Conservation (phyloP, 2,113 vertebrate genomes). For the Ploceus nigricollis region DNA sequence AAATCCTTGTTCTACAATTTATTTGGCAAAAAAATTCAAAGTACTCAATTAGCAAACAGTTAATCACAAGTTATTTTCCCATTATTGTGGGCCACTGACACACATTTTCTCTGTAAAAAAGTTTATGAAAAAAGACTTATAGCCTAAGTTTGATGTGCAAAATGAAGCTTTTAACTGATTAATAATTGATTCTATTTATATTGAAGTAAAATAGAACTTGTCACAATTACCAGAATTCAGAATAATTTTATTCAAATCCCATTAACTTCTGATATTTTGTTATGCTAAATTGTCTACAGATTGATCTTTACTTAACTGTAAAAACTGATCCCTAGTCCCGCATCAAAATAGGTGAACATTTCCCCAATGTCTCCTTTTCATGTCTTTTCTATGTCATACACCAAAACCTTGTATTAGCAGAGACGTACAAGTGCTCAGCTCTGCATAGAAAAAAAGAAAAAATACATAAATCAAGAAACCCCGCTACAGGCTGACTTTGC, state of each 20-base stretch:
- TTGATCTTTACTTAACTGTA: not conserved
- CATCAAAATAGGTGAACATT: not conserved
- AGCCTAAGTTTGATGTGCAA: not conserved
- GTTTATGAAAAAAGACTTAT: not conserved
- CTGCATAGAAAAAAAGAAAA: not conserved
- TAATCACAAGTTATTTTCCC: not conserved
- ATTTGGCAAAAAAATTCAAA: not conserved
- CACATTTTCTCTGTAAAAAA: not conserved
- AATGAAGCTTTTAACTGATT: not conserved
- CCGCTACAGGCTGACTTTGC: not conserved
- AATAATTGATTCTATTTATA: not conserved
- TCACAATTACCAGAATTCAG: not conserved
- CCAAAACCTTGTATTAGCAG: not conserved
- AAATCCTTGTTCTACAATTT: not conserved
- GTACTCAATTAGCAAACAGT: slow-evolving; percentile 10
- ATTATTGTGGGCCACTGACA: not conserved
- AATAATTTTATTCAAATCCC: not conserved
- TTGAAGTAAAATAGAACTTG: not conserved
- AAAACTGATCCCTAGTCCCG: not conserved
- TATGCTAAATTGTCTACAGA: not conserved
- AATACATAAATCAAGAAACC: not conserved
- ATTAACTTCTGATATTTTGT: not conserved
- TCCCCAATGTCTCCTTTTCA: not conserved
- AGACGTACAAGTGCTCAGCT: not conserved
- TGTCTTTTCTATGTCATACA: not conserved